phyloP scores from a whole-genome alignment of 2,797 vertebrate species.

The Fratercula arctica region DNA sequence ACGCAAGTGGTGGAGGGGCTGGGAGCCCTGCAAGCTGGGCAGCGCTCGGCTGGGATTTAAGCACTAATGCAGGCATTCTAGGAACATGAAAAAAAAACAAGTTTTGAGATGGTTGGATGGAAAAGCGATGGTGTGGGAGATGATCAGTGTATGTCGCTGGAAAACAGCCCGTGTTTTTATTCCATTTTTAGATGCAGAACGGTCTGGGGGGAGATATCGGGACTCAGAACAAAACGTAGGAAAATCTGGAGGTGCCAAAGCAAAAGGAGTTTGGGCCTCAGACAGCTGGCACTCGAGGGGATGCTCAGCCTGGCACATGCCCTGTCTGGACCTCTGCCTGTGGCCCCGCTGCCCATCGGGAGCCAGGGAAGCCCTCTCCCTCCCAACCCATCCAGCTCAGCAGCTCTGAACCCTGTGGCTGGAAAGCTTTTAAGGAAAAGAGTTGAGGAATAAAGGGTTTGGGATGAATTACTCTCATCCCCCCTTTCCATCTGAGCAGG shows the following conservation, averaged over 20 bases:
- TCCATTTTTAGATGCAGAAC: neutral
- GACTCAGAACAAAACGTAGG: neutral
- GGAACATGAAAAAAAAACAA: neutral
- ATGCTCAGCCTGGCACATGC: neutral
- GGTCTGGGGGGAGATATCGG: rapidly evolving
- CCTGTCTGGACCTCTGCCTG: neutral
- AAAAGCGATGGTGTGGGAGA: neutral
- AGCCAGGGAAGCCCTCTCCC: neutral
- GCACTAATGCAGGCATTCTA: neutral
- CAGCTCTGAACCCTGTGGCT: neutral
- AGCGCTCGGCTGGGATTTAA: neutral
- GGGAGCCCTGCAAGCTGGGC: neutral
- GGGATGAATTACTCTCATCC: neutral
- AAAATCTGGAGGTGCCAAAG: neutral
- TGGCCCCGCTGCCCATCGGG: rapidly evolving
- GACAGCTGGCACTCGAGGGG: neutral
- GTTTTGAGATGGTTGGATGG: neutral
- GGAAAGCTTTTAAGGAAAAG: neutral
- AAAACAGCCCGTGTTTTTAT: neutral
- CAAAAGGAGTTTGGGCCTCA: neutral
- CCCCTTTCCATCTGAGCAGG: neutral
- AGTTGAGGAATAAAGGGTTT: neutral
- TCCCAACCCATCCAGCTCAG: neutral
- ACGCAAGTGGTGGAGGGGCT: neutral
- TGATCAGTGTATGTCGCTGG: rapidly evolving